Percentiles rank a stretch among this genome's conserved stretches.
These are phyloP conservation scores for Gulo gulo DNA, from an alignment of 2,113 vertebrate genomes.

Conservation along the genomic window DNA sequence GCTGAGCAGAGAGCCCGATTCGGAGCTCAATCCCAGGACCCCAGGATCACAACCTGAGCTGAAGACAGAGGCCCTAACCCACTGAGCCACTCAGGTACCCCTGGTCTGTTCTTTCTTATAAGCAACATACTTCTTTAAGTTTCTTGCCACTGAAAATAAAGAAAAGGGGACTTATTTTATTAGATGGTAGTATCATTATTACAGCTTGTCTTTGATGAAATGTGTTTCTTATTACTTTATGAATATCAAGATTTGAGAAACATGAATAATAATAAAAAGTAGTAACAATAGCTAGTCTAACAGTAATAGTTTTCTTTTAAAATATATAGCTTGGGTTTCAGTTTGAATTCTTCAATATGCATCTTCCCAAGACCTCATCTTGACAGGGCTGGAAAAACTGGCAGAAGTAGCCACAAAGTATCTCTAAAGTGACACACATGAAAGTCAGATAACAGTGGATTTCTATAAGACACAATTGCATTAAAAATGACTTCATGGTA, in stretches of 20 bases:
- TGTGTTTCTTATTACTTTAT: neutral
- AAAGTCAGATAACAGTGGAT: neutral
- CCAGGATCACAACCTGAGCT: no score
- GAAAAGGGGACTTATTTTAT: neutral
- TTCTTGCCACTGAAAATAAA: constrained; percentile 13
- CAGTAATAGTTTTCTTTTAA: neutral
- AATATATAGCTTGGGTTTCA: neutral
- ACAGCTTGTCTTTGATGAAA: neutral
- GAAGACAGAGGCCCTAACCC: no score
- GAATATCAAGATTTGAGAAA: neutral
- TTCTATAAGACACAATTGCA: neutral
- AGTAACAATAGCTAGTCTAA: neutral
- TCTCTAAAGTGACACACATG: neutral
- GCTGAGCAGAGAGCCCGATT: no score
- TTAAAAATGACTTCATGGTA: neutral
- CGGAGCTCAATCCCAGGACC: no score
- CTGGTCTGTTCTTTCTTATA: neutral
- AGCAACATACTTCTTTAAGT: neutral
- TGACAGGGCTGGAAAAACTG: neutral
- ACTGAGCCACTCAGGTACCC: no score
- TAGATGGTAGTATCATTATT: neutral
- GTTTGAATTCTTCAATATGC: neutral
- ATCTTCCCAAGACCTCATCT: neutral
- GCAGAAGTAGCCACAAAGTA: neutral
- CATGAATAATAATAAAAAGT: neutral